Conservation (phyloP, 2,797 vertebrate species). For the Monodelphis domestica region DNA sequence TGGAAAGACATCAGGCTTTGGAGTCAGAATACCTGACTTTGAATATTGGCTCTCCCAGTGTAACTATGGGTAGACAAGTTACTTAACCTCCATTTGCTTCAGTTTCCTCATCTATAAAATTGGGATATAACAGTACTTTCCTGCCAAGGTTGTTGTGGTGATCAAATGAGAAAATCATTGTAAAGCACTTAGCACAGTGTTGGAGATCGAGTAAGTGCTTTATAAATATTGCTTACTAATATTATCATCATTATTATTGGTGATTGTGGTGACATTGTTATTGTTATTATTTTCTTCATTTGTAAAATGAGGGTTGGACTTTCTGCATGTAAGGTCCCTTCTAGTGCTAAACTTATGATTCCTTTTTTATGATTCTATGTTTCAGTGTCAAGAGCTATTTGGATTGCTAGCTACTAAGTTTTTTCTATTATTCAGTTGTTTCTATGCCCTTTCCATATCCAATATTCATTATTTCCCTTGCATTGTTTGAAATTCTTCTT, state of each 20-base stretch:
- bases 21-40: neutral
- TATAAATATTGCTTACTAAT: neutral
- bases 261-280: neutral
- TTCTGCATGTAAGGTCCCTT: neutral
- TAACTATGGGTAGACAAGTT: neutral
- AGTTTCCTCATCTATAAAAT: too few species aligned
- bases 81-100: too few species aligned
- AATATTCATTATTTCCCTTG: neutral
- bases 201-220: neutral
- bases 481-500: neutral
- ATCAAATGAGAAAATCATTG: too few species aligned
- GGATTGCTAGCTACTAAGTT: neutral
- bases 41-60: neutral
- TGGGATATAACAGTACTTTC: too few species aligned
- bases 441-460: neutral
- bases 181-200: too few species aligned
- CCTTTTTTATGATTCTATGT: neutral
- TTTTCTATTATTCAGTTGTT: conserved; percentile 22
- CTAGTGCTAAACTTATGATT: neutral
- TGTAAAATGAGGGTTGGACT: neutral
- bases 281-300: neutral
- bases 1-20: neutral
- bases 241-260: neutral
- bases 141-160: too few species aligned
- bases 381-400: conserved; percentile 45